Evolutionary conservation across 2,113 vertebrate species (phyloP).

Genomic region (Notarius lentiginosus): DNA sequence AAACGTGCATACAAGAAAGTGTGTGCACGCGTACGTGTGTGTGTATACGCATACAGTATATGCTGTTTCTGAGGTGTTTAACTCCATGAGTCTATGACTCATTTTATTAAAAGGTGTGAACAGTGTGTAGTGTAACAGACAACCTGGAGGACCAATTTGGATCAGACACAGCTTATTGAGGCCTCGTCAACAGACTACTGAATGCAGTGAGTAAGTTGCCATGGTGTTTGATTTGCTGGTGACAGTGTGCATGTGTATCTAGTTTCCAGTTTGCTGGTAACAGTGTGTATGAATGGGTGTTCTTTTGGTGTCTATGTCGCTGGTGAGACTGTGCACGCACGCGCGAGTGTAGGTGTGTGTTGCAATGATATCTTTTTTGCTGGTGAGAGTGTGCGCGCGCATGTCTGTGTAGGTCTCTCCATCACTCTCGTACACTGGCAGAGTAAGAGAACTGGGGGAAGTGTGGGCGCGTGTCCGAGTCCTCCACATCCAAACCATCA

Average conservation of each 20-base stretch:
- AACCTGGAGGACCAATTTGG: conserved; percentile 18
- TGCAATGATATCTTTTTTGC: conserved; percentile 53
- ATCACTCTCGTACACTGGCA: conserved; percentile 88
- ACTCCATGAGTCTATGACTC: conserved; percentile 66
- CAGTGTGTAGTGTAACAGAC: conserved; percentile 64
- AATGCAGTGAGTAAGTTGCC: background rate
- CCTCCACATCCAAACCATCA: conserved; percentile 83
- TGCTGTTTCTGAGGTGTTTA: conserved; percentile 70
- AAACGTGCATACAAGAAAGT: conserved; percentile 55
- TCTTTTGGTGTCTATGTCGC: conserved; percentile 49
- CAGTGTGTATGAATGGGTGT: conserved; percentile 47
- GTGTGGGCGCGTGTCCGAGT: conserved; percentile 84
- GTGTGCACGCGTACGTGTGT: background rate
- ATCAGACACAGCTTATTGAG: conserved; percentile 62
- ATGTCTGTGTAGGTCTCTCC: conserved; percentile 17
- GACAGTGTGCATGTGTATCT: conserved; percentile 48
- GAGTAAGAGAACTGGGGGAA: conserved; percentile 97
- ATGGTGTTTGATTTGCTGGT: conserved; percentile 54
- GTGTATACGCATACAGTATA: conserved; percentile 40
- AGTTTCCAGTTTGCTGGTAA: conserved; percentile 49
- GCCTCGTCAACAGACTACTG: conserved; percentile 42
- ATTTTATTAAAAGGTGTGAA: conserved; percentile 63
- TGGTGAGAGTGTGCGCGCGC: conserved; percentile 34
- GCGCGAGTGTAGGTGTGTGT: background rate
- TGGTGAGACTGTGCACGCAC: conserved; percentile 40